Evolutionary conservation across 2,888 invertebrate genomes (phyloP).

Genomic region (Carpatolechia fugitivella): DNA sequence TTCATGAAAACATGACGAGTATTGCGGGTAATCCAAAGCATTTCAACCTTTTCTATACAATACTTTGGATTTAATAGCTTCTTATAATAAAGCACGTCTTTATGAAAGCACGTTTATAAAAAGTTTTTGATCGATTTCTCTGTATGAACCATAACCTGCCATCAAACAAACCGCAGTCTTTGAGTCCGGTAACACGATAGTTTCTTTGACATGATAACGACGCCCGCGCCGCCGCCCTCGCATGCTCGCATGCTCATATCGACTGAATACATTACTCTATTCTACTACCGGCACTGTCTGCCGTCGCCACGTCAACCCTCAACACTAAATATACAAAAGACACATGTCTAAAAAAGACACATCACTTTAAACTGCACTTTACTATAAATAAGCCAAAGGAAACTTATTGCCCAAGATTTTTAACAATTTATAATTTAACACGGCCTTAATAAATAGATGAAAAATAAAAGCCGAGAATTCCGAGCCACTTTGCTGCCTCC

Average conservation of each 20-base stretch:
- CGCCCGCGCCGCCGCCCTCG: constrained; percentile 36
- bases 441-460: constrained; percentile 24
- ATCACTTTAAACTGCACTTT: not conserved
- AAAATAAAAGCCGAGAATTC: constrained; percentile 36
- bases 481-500: constrained; percentile 31
- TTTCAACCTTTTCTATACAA: no score
- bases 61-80: no score
- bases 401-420: constrained; percentile 2
- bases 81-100: no score
- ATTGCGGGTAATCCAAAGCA: not conserved
- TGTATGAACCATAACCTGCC: constrained; percentile 44
- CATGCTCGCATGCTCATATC: constrained; percentile 50
- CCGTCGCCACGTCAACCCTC: constrained; percentile 24
- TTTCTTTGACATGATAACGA: constrained; percentile 78
- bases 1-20: not conserved
- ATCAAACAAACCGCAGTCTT: constrained; percentile 71
- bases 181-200: constrained; percentile 72
- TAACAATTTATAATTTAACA: constrained; percentile 5
- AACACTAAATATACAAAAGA: not conserved
- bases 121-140: constrained; percentile 9
- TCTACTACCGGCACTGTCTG: not conserved
- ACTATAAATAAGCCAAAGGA: not conserved
- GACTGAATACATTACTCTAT: constrained; percentile 61
- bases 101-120: no score
- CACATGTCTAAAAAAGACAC: not conserved